phyloP scores from a whole-genome alignment of 2,888 invertebrate genomes.

The Hirudinaria manillensis region DNA sequence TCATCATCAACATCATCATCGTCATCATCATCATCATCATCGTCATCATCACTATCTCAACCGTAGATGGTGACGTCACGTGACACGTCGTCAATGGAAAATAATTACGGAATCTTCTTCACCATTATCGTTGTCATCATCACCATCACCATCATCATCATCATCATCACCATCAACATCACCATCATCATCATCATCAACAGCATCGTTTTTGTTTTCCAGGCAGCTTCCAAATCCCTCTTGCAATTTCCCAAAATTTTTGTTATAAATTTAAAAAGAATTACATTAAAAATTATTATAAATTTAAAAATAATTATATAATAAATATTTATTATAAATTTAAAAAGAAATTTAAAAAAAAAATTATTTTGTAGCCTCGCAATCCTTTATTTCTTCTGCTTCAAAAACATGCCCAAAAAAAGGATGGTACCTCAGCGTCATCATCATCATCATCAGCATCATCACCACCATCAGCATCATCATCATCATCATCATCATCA shows the following conservation, averaged over 20 bases:
- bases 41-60: conserved; percentile 13
- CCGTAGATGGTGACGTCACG: no score
- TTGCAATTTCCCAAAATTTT: no score
- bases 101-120: no score
- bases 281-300: no score
- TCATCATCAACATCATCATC: conserved; percentile 13
- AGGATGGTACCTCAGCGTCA: background rate
- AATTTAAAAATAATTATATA: no score
- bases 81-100: no score
- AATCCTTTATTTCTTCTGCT: background rate
- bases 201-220: no score
- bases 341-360: no score
- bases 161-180: conserved; percentile 33
- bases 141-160: conserved; percentile 14
- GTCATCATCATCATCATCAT: conserved; percentile 33
- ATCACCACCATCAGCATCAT: conserved; percentile 15
- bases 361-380: no score
- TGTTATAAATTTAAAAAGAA: no score
- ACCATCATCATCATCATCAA: conserved; percentile 12
- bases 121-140: conserved; percentile 14
- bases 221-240: no score
- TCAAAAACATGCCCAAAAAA: background rate
- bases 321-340: no score
- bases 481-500: conserved; percentile 22
- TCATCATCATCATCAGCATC: conserved; percentile 16